These are phyloP conservation scores for Tangara arthus DNA, from an alignment of 2,797 vertebrate species.

Conservation along the genomic window DNA sequence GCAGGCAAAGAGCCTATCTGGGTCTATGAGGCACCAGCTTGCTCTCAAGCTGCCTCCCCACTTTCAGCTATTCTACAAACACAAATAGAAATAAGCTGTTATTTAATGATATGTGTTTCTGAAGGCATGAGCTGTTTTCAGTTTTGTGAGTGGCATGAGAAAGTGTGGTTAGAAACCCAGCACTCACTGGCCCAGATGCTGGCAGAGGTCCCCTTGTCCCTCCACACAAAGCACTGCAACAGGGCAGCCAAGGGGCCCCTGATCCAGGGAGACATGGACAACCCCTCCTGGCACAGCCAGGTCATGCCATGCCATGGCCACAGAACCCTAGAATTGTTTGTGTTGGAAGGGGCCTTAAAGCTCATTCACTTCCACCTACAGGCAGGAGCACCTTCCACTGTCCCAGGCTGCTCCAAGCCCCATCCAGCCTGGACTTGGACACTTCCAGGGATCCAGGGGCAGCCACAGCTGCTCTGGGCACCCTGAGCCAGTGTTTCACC, in stretches of 20 bases:
- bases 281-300: neutral
- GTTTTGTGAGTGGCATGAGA: neutral
- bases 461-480: neutral
- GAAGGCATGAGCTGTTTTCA: neutral
- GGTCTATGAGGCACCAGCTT: neutral
- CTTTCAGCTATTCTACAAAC: neutral
- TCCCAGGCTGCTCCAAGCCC: fast-evolving
- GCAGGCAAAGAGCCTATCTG: constrained; percentile 68
- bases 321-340: neutral
- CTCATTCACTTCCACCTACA: no score
- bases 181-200: neutral
- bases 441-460: neutral
- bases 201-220: neutral
- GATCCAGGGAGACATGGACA: neutral
- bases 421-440: fast-evolving
- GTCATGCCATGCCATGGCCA: neutral
- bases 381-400: fast-evolving
- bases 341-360: neutral
- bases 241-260: fast-evolving
- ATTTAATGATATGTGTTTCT: constrained; percentile 1
- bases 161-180: neutral
- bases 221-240: neutral
- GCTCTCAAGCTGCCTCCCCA: neutral
- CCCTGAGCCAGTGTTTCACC: fast-evolving
- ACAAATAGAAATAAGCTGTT: constrained; percentile 34